Percentiles rank a stretch among this genome's conserved stretches.
Conservation (phyloP, 2,797 vertebrate species). For the Phrynocephalus guinanensis region DNA sequence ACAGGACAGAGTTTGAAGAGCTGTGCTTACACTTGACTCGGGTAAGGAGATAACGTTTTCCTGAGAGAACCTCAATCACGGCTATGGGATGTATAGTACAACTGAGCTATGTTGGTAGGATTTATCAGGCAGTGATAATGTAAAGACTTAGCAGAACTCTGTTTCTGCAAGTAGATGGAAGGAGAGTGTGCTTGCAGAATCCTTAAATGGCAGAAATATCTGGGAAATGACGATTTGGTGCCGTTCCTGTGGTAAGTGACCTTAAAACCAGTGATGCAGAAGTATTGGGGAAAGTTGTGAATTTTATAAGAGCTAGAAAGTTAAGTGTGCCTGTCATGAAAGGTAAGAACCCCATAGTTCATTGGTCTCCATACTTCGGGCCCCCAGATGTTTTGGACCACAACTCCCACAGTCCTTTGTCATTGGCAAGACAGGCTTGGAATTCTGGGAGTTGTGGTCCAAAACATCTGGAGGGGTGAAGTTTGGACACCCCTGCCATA, state of each 20-base stretch:
- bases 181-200: not conserved
- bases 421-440: too few species aligned
- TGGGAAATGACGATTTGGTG: not conserved
- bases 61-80: not conserved
- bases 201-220: not conserved
- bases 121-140: too few species aligned
- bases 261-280: not conserved
- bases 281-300: not conserved
- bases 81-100: not conserved
- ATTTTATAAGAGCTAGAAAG: not conserved
- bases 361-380: too few species aligned
- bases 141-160: not conserved
- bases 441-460: too few species aligned
- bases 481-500: not conserved
- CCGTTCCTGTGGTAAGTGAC: not conserved
- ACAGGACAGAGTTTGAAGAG: conserved; percentile 86
- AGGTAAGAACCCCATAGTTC: not conserved
- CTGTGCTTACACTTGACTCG: conserved; percentile 83
- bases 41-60: conserved; percentile 74
- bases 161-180: not conserved
- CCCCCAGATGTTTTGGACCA: too few species aligned
- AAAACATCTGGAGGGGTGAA: too few species aligned
- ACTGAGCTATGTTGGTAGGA: not conserved
- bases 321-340: not conserved
- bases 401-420: too few species aligned